phyloP scores from a whole-genome alignment of 2,888 invertebrate genomes.

The Scotopteryx bipunctaria region DNA sequence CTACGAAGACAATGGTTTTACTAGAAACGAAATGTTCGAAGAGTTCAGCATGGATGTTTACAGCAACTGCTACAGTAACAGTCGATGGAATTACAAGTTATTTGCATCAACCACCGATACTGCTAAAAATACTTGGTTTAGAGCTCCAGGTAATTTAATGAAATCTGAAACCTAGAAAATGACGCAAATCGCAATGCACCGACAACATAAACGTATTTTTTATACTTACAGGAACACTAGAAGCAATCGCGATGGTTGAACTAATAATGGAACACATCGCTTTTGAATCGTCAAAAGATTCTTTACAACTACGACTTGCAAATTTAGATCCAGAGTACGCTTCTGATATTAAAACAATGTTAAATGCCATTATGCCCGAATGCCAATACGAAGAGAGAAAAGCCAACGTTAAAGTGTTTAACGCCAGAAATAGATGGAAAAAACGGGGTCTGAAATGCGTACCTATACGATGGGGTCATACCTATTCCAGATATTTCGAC shows the following conservation, averaged over 20 bases:
- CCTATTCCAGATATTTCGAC: slow-evolving; percentile 18
- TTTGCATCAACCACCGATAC: slow-evolving; percentile 56
- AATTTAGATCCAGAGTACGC: slow-evolving; percentile 69
- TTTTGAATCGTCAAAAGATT: slow-evolving; percentile 77
- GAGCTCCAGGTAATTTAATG: slow-evolving; percentile 52
- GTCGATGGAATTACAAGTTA: slow-evolving; percentile 50
- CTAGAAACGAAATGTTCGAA: slow-evolving; percentile 50
- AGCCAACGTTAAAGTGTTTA: slow-evolving; percentile 77
- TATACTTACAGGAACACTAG: slow-evolving; percentile 67
- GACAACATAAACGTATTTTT: background rate
- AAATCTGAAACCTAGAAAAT: too few relatives aligned
- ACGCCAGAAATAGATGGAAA: slow-evolving; percentile 87
- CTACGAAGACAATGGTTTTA: slow-evolving; percentile 76
- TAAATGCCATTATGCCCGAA: slow-evolving; percentile 74
- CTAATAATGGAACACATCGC: slow-evolving; percentile 86
- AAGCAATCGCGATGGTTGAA: slow-evolving; percentile 81
- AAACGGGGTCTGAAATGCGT: slow-evolving; percentile 85
- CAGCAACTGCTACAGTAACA: slow-evolving; percentile 55
- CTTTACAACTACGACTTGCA: slow-evolving; percentile 76
- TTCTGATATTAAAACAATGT: slow-evolving; percentile 62
- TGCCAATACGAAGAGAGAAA: slow-evolving; percentile 78
- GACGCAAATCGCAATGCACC: background rate
- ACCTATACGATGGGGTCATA: slow-evolving; percentile 81
- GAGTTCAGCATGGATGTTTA: slow-evolving; percentile 36
- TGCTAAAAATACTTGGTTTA: slow-evolving; percentile 58